These are phyloP conservation scores for Morelia viridis DNA, from an alignment of 2,797 vertebrate genomes.

Conservation along the genomic window DNA sequence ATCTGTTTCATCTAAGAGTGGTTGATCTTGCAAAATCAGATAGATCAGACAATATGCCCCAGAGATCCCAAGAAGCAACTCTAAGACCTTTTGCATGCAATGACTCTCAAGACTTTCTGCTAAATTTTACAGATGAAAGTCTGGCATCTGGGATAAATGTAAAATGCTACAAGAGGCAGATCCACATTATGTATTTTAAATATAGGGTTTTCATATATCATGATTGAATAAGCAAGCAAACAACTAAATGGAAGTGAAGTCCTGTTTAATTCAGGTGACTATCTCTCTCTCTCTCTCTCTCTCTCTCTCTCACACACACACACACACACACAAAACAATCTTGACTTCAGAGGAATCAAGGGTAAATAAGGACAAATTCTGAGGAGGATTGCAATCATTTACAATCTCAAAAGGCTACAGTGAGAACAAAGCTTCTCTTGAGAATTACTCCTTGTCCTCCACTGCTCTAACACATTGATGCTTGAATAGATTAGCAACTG, in stretches of 20 bases:
- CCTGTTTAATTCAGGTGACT: not conserved
- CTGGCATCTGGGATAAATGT: not conserved
- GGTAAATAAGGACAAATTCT: constrained; percentile 16
- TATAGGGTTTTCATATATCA: not conserved
- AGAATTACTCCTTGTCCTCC: constrained; percentile 5
- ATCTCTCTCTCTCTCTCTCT: no score
- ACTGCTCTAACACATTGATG: not conserved
- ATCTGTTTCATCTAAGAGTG: not conserved
- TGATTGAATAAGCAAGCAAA: not conserved
- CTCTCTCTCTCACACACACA: not conserved
- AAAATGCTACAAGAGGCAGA: not conserved
- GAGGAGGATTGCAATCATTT: not conserved
- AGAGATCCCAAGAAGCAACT: not conserved
- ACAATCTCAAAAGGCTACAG: not conserved
- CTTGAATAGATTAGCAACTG: constrained; percentile 18
- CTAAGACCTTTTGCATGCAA: not conserved
- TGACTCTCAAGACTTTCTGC: not conserved
- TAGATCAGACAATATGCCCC: not conserved
- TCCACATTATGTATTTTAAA: not conserved
- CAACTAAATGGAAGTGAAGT: not conserved
- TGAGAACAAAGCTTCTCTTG: constrained; percentile 8
- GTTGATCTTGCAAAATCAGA: not conserved
- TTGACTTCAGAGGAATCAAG: not conserved
- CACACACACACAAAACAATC: not conserved
- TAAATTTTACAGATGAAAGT: not conserved